Evolutionary conservation across 2,113 vertebrate species (phyloP), one percentile per base, ranked within the genome.

Genomic region (Bubo scandiacus): DNA sequence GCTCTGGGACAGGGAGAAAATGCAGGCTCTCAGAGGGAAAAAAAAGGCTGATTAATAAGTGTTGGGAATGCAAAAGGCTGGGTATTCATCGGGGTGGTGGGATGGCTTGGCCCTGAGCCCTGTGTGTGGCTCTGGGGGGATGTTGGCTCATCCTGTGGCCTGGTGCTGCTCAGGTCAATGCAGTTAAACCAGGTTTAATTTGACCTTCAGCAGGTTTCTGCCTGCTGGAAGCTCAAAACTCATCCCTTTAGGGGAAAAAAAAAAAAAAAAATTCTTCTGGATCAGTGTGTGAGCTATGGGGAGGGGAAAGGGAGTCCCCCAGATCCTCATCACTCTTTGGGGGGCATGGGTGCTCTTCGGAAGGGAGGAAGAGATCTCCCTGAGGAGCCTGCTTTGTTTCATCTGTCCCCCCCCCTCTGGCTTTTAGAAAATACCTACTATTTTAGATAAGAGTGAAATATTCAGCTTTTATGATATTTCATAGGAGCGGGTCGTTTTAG

Each of bases 341-440:
- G n/a, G 78, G 70, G 27, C 22, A 3, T 21, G 34, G 32, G 34
- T 16, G 7, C 8, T 30, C 26, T 62, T 74, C 45, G 65, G 63
- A 5, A 82, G 68, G 47, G 71, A 75, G 62, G 17, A 49, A 71
- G 15, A 9, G 10, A 4, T 73, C 18, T 77, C 19, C 32, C 7
- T 1, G 3, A n/a, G 70, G 26, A 57, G 2, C 26, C 18, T 6
- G 6, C 36, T 79, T 85, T 71, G 42, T 87, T 88, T 54, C 11
- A n/a, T 17, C 34, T 5, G 0, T 26, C 43, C 68, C 8, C 55
- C 10, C 12, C 8, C 4, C 16, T 70, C 25, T 0, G 4, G 12
- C 10, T 78, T 96, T 42, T 22, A 49, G 45, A 10, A 70, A 70
- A 61, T 40, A n/a, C 19, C 26, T 51, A 2, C 20, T 70, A 0